A percentile compares a stretch with the other conserved stretches of the same genome.
Conservation (phyloP, 2,113 vertebrate genomes). For the Ascaphus truei region DNA sequence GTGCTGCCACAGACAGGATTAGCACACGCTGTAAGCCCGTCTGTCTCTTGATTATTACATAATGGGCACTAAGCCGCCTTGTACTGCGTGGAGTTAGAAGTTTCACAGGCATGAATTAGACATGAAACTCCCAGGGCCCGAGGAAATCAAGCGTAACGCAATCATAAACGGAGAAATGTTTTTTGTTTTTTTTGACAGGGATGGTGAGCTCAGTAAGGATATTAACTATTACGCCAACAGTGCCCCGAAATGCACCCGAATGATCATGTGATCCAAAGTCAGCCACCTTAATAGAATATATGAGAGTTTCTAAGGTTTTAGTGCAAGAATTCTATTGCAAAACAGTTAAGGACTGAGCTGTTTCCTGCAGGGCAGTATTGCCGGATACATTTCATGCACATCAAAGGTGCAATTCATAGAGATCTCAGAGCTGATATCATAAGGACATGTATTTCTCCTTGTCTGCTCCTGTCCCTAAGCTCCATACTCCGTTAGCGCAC, state of each 20-base stretch:
- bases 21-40: background rate
- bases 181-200: background rate
- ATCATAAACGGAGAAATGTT: background rate
- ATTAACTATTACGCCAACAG: conserved; percentile 1
- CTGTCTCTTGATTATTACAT: background rate
- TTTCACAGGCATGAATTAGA: background rate
- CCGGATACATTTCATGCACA: too few relatives aligned
- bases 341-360: too few relatives aligned
- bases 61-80: background rate
- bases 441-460: too few relatives aligned
- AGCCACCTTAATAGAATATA: background rate
- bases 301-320: background rate
- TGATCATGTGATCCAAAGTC: background rate
- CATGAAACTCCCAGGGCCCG: background rate
- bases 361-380: too few relatives aligned
- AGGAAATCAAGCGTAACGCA: background rate
- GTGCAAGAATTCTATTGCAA: background rate
- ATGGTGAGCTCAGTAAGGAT: background rate
- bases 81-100: background rate
- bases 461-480: too few relatives aligned
- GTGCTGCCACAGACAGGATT: background rate
- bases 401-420: too few relatives aligned
- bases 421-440: too few relatives aligned
- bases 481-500: too few relatives aligned
- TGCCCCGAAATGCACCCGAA: background rate